Evolutionary conservation across 2,113 vertebrate species (phyloP).

Genomic region (Cisticola juncidis): DNA sequence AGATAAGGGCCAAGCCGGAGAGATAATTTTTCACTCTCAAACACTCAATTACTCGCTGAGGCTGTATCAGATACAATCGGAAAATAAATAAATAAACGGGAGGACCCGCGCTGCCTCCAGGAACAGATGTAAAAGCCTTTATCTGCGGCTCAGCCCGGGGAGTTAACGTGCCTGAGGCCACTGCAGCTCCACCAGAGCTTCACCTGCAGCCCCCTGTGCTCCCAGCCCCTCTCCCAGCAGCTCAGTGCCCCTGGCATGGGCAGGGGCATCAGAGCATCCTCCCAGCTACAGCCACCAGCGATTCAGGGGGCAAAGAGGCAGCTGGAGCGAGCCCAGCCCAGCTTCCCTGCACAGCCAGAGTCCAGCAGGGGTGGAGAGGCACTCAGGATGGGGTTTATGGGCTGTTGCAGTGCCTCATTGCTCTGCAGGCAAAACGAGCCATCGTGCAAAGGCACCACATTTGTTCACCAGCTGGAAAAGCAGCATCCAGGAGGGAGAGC

Average conservation of each 20-base stretch:
- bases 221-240: not conserved
- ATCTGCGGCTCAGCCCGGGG: constrained; percentile 49
- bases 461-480: not conserved
- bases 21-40: constrained; percentile 83
- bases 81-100: constrained; percentile 48
- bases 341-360: not conserved
- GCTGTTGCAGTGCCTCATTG: not conserved
- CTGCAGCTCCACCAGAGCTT: not conserved
- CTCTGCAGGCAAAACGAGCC: not conserved
- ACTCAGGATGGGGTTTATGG: not conserved
- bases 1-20: constrained; percentile 80
- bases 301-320: not conserved
- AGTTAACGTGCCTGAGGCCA: constrained; percentile 40
- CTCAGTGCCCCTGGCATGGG: fast-evolving
- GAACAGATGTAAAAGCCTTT: constrained; percentile 74
- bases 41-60: constrained; percentile 80
- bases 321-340: not conserved
- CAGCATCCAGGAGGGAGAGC: fast-evolving
- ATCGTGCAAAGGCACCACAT: not conserved
- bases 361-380: not conserved
- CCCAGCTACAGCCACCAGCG: fast-evolving
- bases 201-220: not conserved
- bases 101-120: constrained; percentile 48
- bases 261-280: fast-evolving
- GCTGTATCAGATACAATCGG: constrained; percentile 75